phyloP scores from a whole-genome alignment of 2,113 vertebrate species.

The Sorex araneus region DNA sequence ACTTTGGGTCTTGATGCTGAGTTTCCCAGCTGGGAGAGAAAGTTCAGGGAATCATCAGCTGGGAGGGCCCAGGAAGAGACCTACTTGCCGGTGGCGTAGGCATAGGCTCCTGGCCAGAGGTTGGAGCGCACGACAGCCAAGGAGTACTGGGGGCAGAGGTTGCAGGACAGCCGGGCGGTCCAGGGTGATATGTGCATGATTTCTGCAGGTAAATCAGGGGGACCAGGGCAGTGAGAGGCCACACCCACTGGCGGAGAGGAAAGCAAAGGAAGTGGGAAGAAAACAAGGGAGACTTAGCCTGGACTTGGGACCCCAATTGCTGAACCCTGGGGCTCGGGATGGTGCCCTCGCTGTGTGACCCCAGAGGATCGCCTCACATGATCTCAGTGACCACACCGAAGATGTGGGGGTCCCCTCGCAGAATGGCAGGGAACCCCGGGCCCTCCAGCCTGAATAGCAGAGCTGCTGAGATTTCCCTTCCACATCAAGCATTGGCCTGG shows the following conservation, averaged over 20 bases:
- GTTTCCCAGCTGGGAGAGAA: background rate
- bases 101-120: conserved; percentile 93
- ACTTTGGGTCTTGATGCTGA: too few relatives aligned
- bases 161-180: conserved; percentile 90
- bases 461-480: too few relatives aligned
- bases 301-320: too few relatives aligned
- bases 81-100: conserved; percentile 92
- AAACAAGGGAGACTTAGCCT: background rate
- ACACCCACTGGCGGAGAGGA: background rate
- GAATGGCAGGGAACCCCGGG: background rate
- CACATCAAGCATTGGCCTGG: background rate
- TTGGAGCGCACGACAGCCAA: conserved; percentile 91
- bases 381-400: background rate
- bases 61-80: conserved; percentile 40
- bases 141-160: conserved; percentile 90
- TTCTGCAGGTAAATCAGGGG: conserved; percentile 82
- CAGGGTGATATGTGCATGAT: conserved; percentile 90
- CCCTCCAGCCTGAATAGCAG: background rate
- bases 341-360: background rate
- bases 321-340: background rate
- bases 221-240: background rate
- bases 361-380: background rate
- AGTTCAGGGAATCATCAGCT: too few relatives aligned
- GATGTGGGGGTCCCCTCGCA: background rate
- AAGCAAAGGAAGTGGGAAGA: background rate